These are phyloP conservation scores for Aricia agestis DNA, from an alignment of 1,140 invertebrate genomes.

Conservation along the genomic window DNA sequence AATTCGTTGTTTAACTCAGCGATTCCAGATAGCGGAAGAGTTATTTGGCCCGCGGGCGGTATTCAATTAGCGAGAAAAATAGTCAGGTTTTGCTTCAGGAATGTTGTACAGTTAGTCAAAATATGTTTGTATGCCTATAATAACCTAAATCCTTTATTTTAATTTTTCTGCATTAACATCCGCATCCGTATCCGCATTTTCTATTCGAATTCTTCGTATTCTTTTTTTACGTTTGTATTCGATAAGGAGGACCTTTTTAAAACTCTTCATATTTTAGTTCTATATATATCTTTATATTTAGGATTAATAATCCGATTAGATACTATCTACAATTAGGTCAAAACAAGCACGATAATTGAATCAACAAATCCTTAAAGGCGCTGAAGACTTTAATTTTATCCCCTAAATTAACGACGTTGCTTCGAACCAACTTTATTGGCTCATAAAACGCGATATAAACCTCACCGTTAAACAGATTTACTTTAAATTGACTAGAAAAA, in stretches of 20 bases:
- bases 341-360: slow-evolving; percentile 18
- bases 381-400: slow-evolving; percentile 41
- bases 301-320: no score
- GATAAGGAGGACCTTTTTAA: no score
- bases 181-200: no score
- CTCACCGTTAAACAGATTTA: slow-evolving; percentile 52
- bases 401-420: slow-evolving; percentile 58
- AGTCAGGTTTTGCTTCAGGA: neutral
- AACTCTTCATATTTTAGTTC: no score
- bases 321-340: no score
- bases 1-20: slow-evolving; percentile 34
- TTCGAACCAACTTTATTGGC: slow-evolving; percentile 57
- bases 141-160: no score
- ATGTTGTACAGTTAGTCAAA: no score
- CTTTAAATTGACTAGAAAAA: slow-evolving; percentile 66
- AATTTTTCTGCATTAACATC: no score
- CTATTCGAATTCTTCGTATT: no score
- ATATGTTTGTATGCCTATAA: no score
- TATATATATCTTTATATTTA: no score
- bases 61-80: slow-evolving; percentile 29
- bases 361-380: slow-evolving; percentile 31
- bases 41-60: slow-evolving; percentile 26
- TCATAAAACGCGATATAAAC: slow-evolving; percentile 61
- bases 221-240: no score
- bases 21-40: slow-evolving; percentile 29